Evolutionary conservation across 2,888 invertebrate genomes (phyloP), one percentile per base, ranked within the genome.

Genomic region (Gastrophysa polygoni): DNA sequence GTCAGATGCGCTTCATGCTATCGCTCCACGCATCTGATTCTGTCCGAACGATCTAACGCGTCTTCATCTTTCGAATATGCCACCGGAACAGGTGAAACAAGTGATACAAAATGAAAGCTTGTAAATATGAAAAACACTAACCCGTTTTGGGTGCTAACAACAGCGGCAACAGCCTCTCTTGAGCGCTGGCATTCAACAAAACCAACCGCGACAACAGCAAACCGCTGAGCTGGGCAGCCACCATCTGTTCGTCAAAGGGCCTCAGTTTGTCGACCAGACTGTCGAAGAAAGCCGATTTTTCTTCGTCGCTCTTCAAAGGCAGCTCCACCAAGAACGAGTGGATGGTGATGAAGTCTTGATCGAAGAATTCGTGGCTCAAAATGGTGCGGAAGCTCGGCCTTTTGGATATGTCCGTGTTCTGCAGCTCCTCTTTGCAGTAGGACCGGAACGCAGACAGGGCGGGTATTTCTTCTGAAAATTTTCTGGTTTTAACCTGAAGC

Each of bases 161-260:
- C 75, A 83, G 85, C 44, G 93, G 92, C 68, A 94, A 82, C 18
- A 91, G 84, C 80, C 87, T 85, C 66, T 84, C 84, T 78, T 91
- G 90, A 18, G 96, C 95, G 43, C 91, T 90, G 71, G 86, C 83
- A 80, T 96, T 94, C 54, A 96, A 82, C 66, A 96, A 84, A 34
- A 96, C 94, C 83, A 95, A 88, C 72, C 96, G 86, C 0, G 94
- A 93, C 10, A 96, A 83, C 55, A 96, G 80, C 51, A 91, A 84
- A 54, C 89, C 88, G 57, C 91, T 89, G 52, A 96, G 83, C 79
- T 94, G 91, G 63, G 89, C 89, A 0, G 93, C 96, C 11, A 96
- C 90, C 56, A 93, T 86, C 71, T 88, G 87, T 81, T 94, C 93
- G 67, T 93, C 90, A 77, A 93, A 91, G 69, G 83, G 83, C 77